Percentiles rank a stretch among this genome's conserved stretches.
phyloP scores from a whole-genome alignment of 2,113 vertebrate genomes.

The Agapornis roseicollis region DNA sequence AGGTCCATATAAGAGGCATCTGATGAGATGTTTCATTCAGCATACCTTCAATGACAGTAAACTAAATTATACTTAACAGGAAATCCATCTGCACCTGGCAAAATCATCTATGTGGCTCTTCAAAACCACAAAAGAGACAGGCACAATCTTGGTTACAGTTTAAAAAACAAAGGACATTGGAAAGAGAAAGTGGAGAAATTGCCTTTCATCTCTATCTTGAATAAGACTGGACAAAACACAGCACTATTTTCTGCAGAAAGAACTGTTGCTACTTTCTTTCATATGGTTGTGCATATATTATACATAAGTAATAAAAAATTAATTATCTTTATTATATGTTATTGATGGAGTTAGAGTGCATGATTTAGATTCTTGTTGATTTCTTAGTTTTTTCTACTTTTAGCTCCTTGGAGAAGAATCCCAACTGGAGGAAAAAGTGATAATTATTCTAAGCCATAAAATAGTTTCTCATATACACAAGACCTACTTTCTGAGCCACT shows the following conservation, averaged over 20 bases:
- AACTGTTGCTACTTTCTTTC: not conserved
- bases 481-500: not conserved
- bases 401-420: not conserved
- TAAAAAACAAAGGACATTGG: not conserved
- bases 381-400: not conserved
- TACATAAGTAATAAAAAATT: not conserved
- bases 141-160: not conserved
- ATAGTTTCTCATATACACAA: not conserved
- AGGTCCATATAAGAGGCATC: not conserved
- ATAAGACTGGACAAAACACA: not conserved
- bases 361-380: not conserved
- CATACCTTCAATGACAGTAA: not conserved
- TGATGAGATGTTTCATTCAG: not conserved
- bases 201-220: not conserved
- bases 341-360: not conserved
- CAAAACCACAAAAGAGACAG: not conserved
- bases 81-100: not conserved
- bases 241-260: not conserved
- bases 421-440: not conserved
- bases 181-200: not conserved
- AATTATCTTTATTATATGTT: not conserved
- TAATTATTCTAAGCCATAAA: not conserved
- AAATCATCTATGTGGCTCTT: not conserved
- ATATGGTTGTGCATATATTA: not conserved
- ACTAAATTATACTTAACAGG: not conserved